Evolutionary conservation across 2,888 invertebrate species (phyloP).

Genomic region (Drosophila neotestacea): DNA sequence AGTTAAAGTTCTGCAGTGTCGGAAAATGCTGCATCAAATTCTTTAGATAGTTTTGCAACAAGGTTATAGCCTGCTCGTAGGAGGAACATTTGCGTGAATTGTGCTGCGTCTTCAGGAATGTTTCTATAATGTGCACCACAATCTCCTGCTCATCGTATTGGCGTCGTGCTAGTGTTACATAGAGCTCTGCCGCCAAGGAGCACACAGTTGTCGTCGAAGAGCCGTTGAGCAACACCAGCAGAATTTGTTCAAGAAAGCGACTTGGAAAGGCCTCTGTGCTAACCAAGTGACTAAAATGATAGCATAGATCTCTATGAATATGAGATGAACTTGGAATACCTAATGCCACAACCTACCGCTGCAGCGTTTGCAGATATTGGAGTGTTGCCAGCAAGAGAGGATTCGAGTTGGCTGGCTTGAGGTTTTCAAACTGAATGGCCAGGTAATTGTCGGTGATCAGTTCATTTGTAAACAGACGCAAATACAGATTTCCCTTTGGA

Average conservation of each 20-base stretch:
- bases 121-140: slow-evolving; percentile 54
- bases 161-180: slow-evolving; percentile 51
- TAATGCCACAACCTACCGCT: slow-evolving; percentile 29
- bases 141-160: slow-evolving; percentile 44
- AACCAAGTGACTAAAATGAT: slow-evolving; percentile 40
- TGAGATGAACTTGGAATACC: background rate
- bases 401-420: slow-evolving; percentile 29
- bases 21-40: slow-evolving; percentile 33
- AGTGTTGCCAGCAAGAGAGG: slow-evolving; percentile 43
- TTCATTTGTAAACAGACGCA: slow-evolving; percentile 63
- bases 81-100: slow-evolving; percentile 11
- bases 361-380: slow-evolving; percentile 55
- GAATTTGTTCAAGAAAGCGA: slow-evolving; percentile 56
- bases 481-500: slow-evolving; percentile 27
- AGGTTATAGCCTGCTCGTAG: slow-evolving; percentile 22
- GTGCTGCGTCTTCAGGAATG: slow-evolving; percentile 46
- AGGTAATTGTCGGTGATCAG: slow-evolving; percentile 49
- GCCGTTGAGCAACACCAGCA: slow-evolving; percentile 37
- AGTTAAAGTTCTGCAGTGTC: slow-evolving; percentile 33
- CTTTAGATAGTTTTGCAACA: slow-evolving; percentile 39
- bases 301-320: background rate
- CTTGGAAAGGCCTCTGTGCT: slow-evolving; percentile 59
- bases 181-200: slow-evolving; percentile 47
- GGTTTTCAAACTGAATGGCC: slow-evolving; percentile 45
- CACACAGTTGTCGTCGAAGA: slow-evolving; percentile 8